phyloP scores from a whole-genome alignment of 2,888 invertebrate genomes.

The Pseudanteris insignis region DNA sequence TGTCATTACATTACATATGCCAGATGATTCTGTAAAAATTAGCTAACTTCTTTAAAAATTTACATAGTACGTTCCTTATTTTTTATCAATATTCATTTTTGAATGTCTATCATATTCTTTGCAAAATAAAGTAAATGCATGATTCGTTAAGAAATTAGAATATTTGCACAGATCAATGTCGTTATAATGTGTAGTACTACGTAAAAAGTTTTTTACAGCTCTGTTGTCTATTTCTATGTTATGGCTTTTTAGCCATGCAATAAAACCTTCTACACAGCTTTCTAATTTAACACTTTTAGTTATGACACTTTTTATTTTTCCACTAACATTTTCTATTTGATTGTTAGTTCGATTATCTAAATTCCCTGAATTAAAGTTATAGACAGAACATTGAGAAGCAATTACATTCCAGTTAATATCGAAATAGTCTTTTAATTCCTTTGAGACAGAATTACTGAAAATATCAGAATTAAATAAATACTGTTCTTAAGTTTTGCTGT shows the following conservation, averaged over 20 bases:
- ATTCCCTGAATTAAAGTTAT: neutral
- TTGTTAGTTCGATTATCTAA: constrained; percentile 1
- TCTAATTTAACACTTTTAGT: neutral
- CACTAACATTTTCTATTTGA: constrained; percentile 3
- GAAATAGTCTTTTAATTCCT: neutral
- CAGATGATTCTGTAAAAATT: neutral
- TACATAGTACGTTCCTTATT: too few species aligned
- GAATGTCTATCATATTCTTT: neutral
- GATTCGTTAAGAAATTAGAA: neutral
- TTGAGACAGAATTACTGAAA: too few species aligned
- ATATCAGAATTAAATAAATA: too few species aligned
- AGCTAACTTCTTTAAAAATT: neutral
- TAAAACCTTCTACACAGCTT: neutral
- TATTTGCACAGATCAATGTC: neutral
- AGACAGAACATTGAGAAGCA: neutral
- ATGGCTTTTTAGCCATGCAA: neutral
- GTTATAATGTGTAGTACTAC: neutral
- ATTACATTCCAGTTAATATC: neutral
- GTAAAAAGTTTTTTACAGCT: neutral
- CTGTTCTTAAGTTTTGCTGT: too few species aligned
- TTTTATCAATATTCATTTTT: too few species aligned
- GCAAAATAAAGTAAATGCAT: neutral
- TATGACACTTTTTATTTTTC: constrained; percentile 6
- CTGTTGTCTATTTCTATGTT: neutral
- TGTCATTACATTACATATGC: neutral